These are phyloP conservation scores for Calephelis virginiensis DNA, from an alignment of 1,140 invertebrate species.

Conservation along the genomic window DNA sequence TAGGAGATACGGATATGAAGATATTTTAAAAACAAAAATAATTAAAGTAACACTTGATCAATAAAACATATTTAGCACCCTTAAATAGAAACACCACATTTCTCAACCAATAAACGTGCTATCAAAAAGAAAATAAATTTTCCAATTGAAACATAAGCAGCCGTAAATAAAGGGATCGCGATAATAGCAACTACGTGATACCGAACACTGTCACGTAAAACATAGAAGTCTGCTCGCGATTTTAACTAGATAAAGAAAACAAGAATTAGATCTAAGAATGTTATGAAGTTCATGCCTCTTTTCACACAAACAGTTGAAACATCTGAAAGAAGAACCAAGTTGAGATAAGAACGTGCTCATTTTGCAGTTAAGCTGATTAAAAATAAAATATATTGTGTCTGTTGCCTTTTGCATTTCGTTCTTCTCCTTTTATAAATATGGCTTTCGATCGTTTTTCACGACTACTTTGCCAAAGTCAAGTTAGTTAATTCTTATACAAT, in stretches of 20 bases:
- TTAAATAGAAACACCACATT: too few species aligned
- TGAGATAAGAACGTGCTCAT: neutral
- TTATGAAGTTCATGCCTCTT: slow-evolving; percentile 2
- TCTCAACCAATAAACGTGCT: neutral
- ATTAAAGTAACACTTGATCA: too few species aligned
- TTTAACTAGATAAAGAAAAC: slow-evolving; percentile 15
- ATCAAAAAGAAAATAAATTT: slow-evolving; percentile 11
- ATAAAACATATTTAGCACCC: too few species aligned
- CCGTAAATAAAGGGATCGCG: slow-evolving; percentile 24
- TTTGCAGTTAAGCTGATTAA: neutral
- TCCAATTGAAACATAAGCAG: slow-evolving; percentile 3
- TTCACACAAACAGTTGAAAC: neutral
- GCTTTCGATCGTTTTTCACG: too few species aligned
- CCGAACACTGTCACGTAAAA: slow-evolving; percentile 35
- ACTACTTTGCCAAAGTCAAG: too few species aligned
- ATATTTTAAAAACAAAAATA: too few species aligned
- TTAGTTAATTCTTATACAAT: too few species aligned
- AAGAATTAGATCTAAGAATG: slow-evolving; percentile 16
- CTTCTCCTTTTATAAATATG: too few species aligned
- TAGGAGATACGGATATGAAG: too few species aligned
- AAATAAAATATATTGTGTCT: neutral
- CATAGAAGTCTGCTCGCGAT: slow-evolving; percentile 25
- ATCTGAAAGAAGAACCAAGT: slow-evolving; percentile 4
- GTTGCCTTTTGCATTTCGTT: neutral
- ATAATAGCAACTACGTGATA: slow-evolving; percentile 35